These are phyloP conservation scores for Halictus quadricinctus DNA, from an alignment of 2,888 invertebrate genomes.

Conservation along the genomic window DNA sequence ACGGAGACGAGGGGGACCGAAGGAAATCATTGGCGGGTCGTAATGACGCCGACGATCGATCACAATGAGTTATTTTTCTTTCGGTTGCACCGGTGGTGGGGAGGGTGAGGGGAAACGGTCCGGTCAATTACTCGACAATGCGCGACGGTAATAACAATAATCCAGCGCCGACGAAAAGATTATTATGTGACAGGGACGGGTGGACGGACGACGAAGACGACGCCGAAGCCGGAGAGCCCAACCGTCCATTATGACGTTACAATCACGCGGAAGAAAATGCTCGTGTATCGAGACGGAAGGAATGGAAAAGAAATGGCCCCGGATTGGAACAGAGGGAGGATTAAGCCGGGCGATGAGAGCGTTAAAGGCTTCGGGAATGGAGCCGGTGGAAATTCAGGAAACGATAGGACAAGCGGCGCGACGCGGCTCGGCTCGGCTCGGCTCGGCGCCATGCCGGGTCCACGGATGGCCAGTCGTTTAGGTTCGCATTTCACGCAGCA, in stretches of 20 bases:
- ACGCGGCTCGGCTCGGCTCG: neutral
- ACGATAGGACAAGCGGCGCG: slow-evolving; percentile 63
- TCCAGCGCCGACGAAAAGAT: slow-evolving; percentile 46
- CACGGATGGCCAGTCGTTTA: slow-evolving; percentile 69
- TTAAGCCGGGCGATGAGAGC: slow-evolving; percentile 56
- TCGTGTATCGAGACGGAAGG: slow-evolving; percentile 52
- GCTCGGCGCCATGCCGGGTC: slow-evolving; percentile 44
- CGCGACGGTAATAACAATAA: slow-evolving; percentile 19
- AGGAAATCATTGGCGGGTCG: neutral
- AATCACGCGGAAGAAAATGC: slow-evolving; percentile 71
- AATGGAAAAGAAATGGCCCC: slow-evolving; percentile 33
- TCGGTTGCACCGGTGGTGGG: accelerated
- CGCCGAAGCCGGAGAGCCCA: neutral
- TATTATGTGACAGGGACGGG: slow-evolving; percentile 39
- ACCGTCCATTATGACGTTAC: slow-evolving; percentile 55
- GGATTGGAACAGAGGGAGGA: slow-evolving; percentile 43
- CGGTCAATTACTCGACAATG: neutral
- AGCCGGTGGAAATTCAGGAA: slow-evolving; percentile 65
- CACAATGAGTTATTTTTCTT: slow-evolving; percentile 3
- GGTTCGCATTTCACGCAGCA: slow-evolving; percentile 75
- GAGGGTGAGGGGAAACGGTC: neutral
- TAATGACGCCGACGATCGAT: slow-evolving; percentile 2
- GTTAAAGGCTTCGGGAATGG: slow-evolving; percentile 47
- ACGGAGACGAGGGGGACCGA: neutral
- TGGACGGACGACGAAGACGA: neutral